Percentiles rank a stretch among this genome's conserved stretches.
Evolutionary conservation across 2,888 invertebrate genomes (phyloP).

Genomic region (Diploptera punctata): DNA sequence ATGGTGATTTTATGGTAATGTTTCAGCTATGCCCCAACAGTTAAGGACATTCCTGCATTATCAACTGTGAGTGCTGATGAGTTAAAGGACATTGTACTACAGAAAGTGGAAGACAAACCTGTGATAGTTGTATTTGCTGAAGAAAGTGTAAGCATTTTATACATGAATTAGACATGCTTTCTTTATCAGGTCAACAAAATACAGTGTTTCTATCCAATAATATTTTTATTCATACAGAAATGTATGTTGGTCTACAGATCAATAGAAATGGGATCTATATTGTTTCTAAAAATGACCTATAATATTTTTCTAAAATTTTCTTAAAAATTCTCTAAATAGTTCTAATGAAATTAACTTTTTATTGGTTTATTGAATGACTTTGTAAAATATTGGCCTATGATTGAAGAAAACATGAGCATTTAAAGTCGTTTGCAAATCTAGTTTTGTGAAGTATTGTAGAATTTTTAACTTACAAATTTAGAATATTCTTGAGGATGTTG

Average conservation of each 20-base stretch:
- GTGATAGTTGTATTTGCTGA: constrained; percentile 20
- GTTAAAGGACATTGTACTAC: constrained; percentile 30
- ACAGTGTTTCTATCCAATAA: no score
- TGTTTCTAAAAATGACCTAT: no score
- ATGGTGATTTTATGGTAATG: no score
- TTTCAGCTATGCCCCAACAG: constrained; percentile 27
- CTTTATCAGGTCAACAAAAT: no score
- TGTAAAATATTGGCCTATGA: neutral
- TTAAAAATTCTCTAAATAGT: no score
- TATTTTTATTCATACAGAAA: neutral
- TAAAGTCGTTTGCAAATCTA: neutral
- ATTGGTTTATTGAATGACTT: neutral
- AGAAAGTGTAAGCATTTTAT: constrained; percentile 32
- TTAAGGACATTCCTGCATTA: constrained; percentile 28
- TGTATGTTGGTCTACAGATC: no score
- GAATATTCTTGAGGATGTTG: no score
- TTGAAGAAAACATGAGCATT: neutral
- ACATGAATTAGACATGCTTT: no score
- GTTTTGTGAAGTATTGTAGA: no score
- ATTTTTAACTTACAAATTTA: no score
- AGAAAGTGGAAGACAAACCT: constrained; percentile 25
- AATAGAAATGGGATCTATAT: no score
- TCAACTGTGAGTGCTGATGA: constrained; percentile 31
- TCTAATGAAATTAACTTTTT: neutral
- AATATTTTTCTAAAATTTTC: no score